Base-by-base conservation (phyloP, 2,888 invertebrate genomes). In the Melipona beecheii region DNA sequence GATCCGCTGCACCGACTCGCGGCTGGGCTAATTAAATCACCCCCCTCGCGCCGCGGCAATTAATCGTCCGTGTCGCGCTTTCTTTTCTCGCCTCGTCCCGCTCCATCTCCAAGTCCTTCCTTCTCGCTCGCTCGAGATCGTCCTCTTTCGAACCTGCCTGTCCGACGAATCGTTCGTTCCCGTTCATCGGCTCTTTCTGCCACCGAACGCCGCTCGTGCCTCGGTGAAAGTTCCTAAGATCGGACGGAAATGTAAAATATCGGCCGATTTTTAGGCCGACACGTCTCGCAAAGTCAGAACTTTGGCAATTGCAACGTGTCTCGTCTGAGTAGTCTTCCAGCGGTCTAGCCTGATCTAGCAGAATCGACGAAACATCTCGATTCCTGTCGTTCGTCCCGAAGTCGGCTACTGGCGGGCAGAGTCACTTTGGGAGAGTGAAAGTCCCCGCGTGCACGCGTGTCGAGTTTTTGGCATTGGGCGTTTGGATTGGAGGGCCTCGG, bases 391-490 rank as follows among this genome's bases (percentile, higher is more conserved):
- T 15, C 27, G 60, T n/a, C 2, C 21, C 21, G 9, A 54, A 21
- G 54, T 3, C 43, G 43, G 11, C 43, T 43, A 31, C 31, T 2
- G 31, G 19, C 19, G 9, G 54, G 58, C 24, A 66, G 84, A n/a
- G n/a, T n/a, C n/a, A 75, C 77, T 77, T 64, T 68, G 84, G 87
- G 86, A 92, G 90, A 90, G 91, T 91, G 91, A 91, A 91, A 91
- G 91, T 91, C 89, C 84, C 76, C 78, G 84, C 75, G 85, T 83
- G 74, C 68, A 89, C 87, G 83, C 85, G 89, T 85, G 91, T 87
- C 89, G 89, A 89, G 92, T 92, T 94, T 93, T 93, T 92, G 93
- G 93, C 93, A 93, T 93, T 93, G 93, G 92, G 90, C 89, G 90
- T 92, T 90, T 89, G 89, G 91, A 92, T 92, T 91, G 93, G 92